Evolutionary conservation across 1,140 invertebrate species (phyloP), one percentile per base, ranked within the genome.

Genomic region (Paralvinella palmiformis): DNA sequence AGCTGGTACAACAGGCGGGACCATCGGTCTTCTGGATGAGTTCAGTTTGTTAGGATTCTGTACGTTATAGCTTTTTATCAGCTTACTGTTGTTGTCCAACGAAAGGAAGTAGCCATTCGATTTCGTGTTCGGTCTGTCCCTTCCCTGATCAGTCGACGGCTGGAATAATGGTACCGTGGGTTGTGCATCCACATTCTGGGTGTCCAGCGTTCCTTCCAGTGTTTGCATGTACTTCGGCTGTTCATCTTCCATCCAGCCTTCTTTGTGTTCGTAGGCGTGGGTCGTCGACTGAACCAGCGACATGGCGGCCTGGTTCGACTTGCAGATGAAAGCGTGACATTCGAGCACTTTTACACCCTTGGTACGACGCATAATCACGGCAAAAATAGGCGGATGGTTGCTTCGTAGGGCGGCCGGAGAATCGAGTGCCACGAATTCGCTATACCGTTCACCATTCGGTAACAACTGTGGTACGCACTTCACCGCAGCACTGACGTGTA

Each of bases 281-380:
- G 72, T 73, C 13, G 73, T 73, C 32, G 61, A 65, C 64, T 74
- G 73, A 13, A 80, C 78, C 35, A 80, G 66, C 29, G 75, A 73
- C 62, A 79, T 60, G 17, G 77, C 76, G 45, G 77, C 75, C 56
- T 69, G 65, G 31, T 71, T 64, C 10, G 71, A 68, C 22, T 94
- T 95, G 81, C 95, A 98, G 71, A 99, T 94, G 80, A 99, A 99
- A 31, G 94, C 94, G 82, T 99, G 96, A 84, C 96, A 99, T 83
- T 99, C 96, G 13, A 99, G 84, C 17, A 99, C 80, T 29, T 52
- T 31, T 10, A 57, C 96, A n/a, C 96, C 96, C 7, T 91, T 91
- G 2, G 94, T 97, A 44, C 96, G 85, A 33, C 96, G 85, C 45
- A 98, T 83, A 53, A 99, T 97, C 62, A 94, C 94, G 33, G 96